Evolutionary conservation across 2,888 invertebrate genomes (phyloP).

Genomic region (Encarsia formosa): DNA sequence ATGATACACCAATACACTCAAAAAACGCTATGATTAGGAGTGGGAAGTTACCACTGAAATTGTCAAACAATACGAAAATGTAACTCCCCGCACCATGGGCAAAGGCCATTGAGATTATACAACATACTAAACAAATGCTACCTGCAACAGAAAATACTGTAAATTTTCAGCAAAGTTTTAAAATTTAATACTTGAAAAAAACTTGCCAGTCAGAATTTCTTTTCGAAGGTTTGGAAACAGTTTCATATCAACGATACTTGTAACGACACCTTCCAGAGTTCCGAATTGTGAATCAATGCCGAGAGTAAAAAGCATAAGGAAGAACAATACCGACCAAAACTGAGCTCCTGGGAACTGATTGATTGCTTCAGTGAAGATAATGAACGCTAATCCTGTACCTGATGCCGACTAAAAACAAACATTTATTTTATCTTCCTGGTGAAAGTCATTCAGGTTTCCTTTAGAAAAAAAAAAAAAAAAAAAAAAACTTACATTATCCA

Average conservation of each 20-base stretch:
- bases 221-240: conserved; percentile 87
- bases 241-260: conserved; percentile 93
- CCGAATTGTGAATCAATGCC: conserved; percentile 97
- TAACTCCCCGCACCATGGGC: conserved; percentile 92
- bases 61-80: conserved; percentile 88
- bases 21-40: conserved; percentile 87
- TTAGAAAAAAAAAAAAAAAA: not conserved
- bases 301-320: conserved; percentile 92
- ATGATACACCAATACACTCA: conserved; percentile 89
- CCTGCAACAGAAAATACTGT: conserved; percentile 46
- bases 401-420: conserved; percentile 75
- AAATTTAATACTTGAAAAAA: no score
- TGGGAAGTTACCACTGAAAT: conserved; percentile 91
- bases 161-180: no score
- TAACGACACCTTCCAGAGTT: conserved; percentile 91
- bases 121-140: conserved; percentile 73
- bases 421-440: not conserved
- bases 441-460: not conserved
- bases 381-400: conserved; percentile 93
- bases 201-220: conserved; percentile 76
- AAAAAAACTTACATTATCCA: conserved; percentile 73
- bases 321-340: conserved; percentile 94
- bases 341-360: conserved; percentile 96
- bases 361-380: conserved; percentile 96
- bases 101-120: conserved; percentile 81